A percentile compares a stretch with the other conserved stretches of the same genome.
Conservation (phyloP, 2,113 vertebrate species). For the Notarius quadriscutis region DNA sequence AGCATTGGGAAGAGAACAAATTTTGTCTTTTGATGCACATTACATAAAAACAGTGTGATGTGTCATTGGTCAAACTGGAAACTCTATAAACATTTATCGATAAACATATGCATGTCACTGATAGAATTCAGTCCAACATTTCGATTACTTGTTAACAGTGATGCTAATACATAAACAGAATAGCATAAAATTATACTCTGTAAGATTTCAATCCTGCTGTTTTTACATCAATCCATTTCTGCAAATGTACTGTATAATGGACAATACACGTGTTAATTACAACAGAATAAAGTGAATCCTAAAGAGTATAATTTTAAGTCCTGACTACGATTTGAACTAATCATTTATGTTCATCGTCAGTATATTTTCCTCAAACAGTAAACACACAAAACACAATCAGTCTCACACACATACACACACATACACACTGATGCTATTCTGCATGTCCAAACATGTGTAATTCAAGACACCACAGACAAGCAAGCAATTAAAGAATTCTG, state of each 20-base stretch:
- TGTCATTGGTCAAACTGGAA: slow-evolving; percentile 61
- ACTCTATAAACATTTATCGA: slow-evolving; percentile 3
- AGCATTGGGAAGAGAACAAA: slow-evolving; percentile 38
- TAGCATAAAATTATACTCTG: slow-evolving; percentile 65
- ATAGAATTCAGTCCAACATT: slow-evolving; percentile 42
- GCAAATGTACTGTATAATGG: background rate
- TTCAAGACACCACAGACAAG: slow-evolving; percentile 10
- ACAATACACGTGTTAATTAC: background rate
- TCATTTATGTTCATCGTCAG: slow-evolving; percentile 4
- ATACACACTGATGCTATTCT: slow-evolving; percentile 50
- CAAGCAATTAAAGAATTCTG: slow-evolving; percentile 5
- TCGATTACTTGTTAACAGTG: slow-evolving; percentile 55
- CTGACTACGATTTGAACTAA: background rate
- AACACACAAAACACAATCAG: slow-evolving; percentile 35
- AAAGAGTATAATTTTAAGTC: background rate
- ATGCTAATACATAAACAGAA: slow-evolving; percentile 12
- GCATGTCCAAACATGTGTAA: slow-evolving; percentile 7
- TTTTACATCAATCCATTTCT: background rate
- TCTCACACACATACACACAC: slow-evolving; percentile 50
- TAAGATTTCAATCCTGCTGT: slow-evolving; percentile 55
- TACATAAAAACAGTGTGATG: slow-evolving; percentile 66
- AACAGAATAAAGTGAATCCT: slow-evolving; percentile 28
- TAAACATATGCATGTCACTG: slow-evolving; percentile 11
- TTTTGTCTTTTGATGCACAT: slow-evolving; percentile 69
- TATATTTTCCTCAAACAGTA: slow-evolving; percentile 56